These are phyloP conservation scores for Sepiola atlantica DNA, from an alignment of 2,888 invertebrate genomes.

Conservation along the genomic window DNA sequence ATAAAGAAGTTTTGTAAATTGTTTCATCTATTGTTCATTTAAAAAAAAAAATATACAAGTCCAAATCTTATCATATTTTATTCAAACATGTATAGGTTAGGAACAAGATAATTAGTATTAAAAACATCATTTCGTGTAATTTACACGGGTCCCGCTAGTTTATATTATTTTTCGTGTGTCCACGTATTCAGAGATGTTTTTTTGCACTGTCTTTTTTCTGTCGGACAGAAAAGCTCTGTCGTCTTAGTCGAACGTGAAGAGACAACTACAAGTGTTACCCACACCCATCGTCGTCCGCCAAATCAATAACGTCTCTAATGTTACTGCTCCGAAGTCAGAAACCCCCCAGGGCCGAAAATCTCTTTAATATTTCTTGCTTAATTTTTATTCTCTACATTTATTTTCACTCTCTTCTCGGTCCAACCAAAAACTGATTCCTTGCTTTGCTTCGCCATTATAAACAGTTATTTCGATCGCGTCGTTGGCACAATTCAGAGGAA, in stretches of 20 bases:
- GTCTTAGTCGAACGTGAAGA: neutral
- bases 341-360: neutral
- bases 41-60: too few species aligned
- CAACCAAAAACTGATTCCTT: too few species aligned
- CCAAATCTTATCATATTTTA: too few species aligned
- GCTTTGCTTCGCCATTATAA: neutral
- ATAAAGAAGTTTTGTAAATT: too few species aligned
- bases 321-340: neutral
- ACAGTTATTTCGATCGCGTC: slow-evolving; percentile 10
- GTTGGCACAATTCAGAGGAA: neutral
- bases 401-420: neutral
- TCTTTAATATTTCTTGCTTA: neutral
- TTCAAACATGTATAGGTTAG: too few species aligned
- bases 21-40: too few species aligned
- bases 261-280: neutral
- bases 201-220: neutral
- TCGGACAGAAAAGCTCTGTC: slow-evolving; percentile 32
- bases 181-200: neutral
- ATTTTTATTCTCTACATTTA: neutral
- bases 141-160: too few species aligned
- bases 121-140: too few species aligned
- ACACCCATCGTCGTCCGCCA: neutral
- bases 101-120: too few species aligned
- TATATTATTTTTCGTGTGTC: neutral
- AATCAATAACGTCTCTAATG: neutral